Evolutionary conservation across 2,888 invertebrate genomes (phyloP).

Genomic region (Lithophane socia): DNA sequence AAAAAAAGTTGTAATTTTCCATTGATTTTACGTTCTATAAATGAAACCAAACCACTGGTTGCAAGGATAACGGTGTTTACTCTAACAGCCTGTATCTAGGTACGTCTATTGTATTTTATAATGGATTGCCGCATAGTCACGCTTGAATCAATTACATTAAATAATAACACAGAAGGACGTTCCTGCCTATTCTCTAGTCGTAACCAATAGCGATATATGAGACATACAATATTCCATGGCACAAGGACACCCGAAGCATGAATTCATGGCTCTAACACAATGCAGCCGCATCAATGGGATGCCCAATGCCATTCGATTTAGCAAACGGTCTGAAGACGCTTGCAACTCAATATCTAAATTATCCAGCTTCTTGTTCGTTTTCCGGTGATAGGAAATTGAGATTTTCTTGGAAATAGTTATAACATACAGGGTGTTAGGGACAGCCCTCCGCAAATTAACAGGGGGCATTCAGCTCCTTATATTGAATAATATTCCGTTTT

Average conservation of each 20-base stretch:
- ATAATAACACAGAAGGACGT: not conserved
- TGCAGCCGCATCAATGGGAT: conserved; percentile 25
- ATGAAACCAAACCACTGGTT: too few relatives aligned
- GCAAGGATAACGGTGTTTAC: too few relatives aligned
- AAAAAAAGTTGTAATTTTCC: too few relatives aligned
- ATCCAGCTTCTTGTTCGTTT: not conserved
- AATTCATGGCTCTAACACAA: conserved; percentile 38
- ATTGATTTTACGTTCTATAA: too few relatives aligned
- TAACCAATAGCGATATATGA: not conserved
- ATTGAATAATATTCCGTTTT: too few relatives aligned
- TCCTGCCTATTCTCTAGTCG: not conserved
- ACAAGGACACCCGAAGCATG: conserved; percentile 11
- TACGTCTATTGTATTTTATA: too few relatives aligned
- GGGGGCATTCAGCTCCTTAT: too few relatives aligned
- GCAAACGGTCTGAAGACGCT: conserved; percentile 3
- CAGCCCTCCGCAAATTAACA: too few relatives aligned
- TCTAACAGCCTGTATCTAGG: too few relatives aligned
- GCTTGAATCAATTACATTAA: not conserved
- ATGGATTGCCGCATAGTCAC: too few relatives aligned
- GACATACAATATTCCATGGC: not conserved
- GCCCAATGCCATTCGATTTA: conserved; percentile 9
- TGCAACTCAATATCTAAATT: conserved; percentile 22
- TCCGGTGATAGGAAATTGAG: not conserved
- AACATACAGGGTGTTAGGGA: too few relatives aligned
- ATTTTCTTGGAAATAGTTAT: not conserved